phyloP scores from a whole-genome alignment of 2,797 vertebrate genomes.

The Parotocinclus haroldoi region DNA sequence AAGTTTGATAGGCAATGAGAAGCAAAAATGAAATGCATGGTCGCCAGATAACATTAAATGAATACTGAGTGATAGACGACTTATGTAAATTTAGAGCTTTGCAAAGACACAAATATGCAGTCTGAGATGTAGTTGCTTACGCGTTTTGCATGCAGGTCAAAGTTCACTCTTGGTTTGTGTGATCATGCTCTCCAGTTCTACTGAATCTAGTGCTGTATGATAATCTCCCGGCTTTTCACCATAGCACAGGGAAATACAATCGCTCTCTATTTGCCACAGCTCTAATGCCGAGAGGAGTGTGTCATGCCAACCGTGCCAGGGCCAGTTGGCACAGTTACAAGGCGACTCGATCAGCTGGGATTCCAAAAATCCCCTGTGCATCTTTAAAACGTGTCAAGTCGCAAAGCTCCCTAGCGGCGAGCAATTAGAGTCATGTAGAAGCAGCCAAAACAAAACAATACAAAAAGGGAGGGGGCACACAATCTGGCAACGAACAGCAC shows the following conservation, averaged over 20 bases:
- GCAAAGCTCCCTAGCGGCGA: constrained; percentile 31
- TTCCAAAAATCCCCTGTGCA: constrained; percentile 32
- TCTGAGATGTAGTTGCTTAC: no score
- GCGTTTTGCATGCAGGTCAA: background rate
- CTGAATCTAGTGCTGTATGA: constrained; percentile 26
- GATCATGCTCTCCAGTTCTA: constrained; percentile 10
- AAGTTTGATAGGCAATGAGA: no score
- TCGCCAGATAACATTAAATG: no score
- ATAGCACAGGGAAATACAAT: constrained; percentile 40
- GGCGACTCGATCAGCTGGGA: constrained; percentile 40
- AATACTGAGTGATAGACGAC: no score
- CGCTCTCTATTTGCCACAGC: constrained; percentile 35
- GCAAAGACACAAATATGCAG: no score
- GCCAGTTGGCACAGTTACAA: constrained; percentile 43
- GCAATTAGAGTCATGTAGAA: constrained; percentile 45
- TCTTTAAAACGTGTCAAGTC: constrained; percentile 38
- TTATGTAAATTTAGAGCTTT: no score
- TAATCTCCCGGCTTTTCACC: constrained; percentile 41
- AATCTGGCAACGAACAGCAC: constrained; percentile 64
- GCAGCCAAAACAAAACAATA: constrained; percentile 45
- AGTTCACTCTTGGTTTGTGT: constrained; percentile 1
- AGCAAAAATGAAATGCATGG: no score
- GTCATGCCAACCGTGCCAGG: constrained; percentile 36
- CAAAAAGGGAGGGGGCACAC: constrained; percentile 49
- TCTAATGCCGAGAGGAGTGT: constrained; percentile 36